Evolutionary conservation across 92 coral and sea anemone genomes (phyloP).

Genomic region (Isaurus tuberculatus): DNA sequence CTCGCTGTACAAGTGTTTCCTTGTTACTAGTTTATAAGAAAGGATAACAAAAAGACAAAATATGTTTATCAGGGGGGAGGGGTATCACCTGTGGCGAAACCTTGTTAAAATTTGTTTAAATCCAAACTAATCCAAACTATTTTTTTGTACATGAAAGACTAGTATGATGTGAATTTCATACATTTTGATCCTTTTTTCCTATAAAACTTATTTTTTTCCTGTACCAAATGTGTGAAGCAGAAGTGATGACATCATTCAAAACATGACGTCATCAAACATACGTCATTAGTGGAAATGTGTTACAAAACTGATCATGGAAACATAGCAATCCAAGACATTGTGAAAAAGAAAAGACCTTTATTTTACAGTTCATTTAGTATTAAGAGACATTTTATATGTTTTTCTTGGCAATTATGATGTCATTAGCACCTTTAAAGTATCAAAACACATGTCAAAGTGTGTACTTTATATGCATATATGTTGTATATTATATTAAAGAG

Average conservation of each 20-base stretch:
- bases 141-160: no score
- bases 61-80: background rate
- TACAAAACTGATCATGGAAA: no score
- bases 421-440: conserved; percentile 25
- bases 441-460: conserved; percentile 43
- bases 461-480: conserved; percentile 39
- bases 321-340: no score
- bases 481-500: conserved; percentile 41
- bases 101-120: no score
- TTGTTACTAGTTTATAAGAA: conserved; percentile 23
- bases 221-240: conserved; percentile 7
- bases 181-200: no score
- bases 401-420: conserved; percentile 8
- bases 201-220: background rate
- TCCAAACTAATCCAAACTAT: no score
- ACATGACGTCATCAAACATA: background rate
- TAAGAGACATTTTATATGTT: no score
- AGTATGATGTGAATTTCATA: no score
- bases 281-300: background rate
- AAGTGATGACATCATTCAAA: background rate
- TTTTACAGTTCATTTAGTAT: no score
- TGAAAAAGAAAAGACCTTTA: no score
- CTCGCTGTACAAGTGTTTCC: conserved; percentile 34
- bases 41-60: conserved; percentile 23
- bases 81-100: no score